Base-by-base conservation (phyloP, 1,140 invertebrate genomes). In the Euwallacea similis region DNA sequence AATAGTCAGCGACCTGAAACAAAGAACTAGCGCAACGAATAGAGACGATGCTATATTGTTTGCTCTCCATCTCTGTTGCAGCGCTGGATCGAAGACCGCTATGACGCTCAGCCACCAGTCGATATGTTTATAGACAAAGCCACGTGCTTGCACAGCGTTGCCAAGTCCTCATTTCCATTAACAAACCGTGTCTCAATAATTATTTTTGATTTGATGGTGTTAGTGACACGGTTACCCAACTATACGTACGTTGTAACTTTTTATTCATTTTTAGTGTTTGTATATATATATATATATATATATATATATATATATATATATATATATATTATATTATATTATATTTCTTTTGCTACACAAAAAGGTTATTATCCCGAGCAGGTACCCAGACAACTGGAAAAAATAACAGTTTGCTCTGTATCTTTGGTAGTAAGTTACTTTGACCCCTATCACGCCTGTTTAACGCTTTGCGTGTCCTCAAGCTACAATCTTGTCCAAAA, bases 51-150 rank as follows among this genome's bases (percentile, higher is more conserved):
- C 41, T 7, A 47, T 16, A 44, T 75, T 76, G 73, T 73, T 74
- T 69, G 73, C 73, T 66, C 55, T 72, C 60, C 46, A 56, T 68
- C 55, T 74, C 73, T 67, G 56, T 73, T 47, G 13, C 50, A 16
- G 15, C 44, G 66, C 54, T 50, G 61, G 73, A 74, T 74, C 59
- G 69, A 74, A 73, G 66, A 54, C 50, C 59, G 67, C 53, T 56
- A 66, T 74, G 72, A 74, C 76, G 74, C 72, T 56, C 65, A 59
- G 71, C 59, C 68, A 61, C 44, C 33, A 69, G 64, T 76, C 75
- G 74, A 76, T 76, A 74, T 74, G 75, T 75, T 76, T 78, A 77
- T 77, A 76, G 73, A 77, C 73, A 77, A 67, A 64, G 47, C 66
- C 67, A 66, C 69, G 68, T 69, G 60, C 53, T 54, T 53, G 50